Base-by-base conservation (phyloP, 2,797 vertebrate genomes). In the Chromis chromis region DNA sequence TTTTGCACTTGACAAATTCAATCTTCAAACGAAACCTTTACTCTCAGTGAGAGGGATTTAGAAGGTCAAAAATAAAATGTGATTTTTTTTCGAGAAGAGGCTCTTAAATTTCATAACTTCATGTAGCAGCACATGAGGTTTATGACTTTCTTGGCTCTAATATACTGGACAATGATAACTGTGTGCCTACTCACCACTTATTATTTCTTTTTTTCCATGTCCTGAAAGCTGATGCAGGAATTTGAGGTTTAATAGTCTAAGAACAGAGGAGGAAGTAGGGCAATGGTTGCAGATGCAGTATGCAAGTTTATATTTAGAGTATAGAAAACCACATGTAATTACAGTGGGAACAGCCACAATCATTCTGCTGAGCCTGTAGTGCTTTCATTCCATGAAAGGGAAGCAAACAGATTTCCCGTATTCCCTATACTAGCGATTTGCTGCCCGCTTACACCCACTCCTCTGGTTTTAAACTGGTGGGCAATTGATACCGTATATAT, bases 321-420 rank as follows among this genome's bases (percentile, higher is more conserved):
- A 78, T 72, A 88, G 81, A 86, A 85, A 89, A 83, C 85, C 86
- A 89, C 84, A 80, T 87, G 83, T 89, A 92, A 93, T 92, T 91
- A 88, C 71, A 91, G 90, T 80, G 83, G 76, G 74, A 82, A 67
- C 27, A 67, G 79, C 84, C 85, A 83, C 84, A 82, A 44, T 85
- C 79, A 50, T 83, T 72, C 80, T 83, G 78, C 86, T 84, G 76
- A 62, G 84, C 75, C 79, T 81, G 79, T 71, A 69, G 70, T 24
- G 2, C 70, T 70, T 91, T 82, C 70, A 65, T 79, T 83, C 70
- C 74, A 65, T 66, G 21, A 84, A 83, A 70, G 27, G 40, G 74
- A 73, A 56, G 74, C 59, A 57, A 75, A 74, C 52, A 79, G 67
- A 78, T 79, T 85, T 79, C 78, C 69, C 58, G 59, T 70, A 80